Conservation (phyloP, 1,140 invertebrate genomes). For the Muscidifurax raptorellus region DNA sequence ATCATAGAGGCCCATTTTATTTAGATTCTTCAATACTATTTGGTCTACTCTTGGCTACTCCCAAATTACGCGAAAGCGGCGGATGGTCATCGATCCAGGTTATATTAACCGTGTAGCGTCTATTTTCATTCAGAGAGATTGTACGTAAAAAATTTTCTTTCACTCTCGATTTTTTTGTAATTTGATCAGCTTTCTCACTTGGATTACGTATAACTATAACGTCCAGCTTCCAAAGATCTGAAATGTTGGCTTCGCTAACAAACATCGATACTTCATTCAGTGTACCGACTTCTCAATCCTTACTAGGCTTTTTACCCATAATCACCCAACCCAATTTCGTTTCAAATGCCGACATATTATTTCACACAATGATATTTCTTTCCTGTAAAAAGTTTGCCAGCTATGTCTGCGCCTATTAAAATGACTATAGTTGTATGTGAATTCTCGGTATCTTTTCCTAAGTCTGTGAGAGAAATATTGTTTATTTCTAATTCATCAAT, state of each 20-base stretch:
- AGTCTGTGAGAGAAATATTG: conserved; percentile 54
- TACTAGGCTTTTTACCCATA: conserved; percentile 49
- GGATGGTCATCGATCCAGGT: conserved; percentile 62
- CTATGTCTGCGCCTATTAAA: conserved; percentile 62
- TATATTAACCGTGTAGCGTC: conserved; percentile 61
- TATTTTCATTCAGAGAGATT: conserved; percentile 53
- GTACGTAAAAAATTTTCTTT: conserved; percentile 61
- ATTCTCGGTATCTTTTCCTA: conserved; percentile 52
- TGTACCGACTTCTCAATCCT: neutral
- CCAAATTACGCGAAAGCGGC: conserved; percentile 54
- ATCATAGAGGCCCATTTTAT: conserved; percentile 53
- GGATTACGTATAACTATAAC: conserved; percentile 67
- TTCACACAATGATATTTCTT: conserved; percentile 52
- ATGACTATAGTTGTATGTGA: conserved; percentile 53
- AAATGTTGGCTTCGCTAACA: conserved; percentile 46
- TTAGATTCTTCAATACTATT: conserved; percentile 55
- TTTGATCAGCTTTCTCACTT: conserved; percentile 52
- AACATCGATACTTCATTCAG: conserved; percentile 51
- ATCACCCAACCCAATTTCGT: conserved; percentile 66
- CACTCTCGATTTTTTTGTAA: conserved; percentile 50
- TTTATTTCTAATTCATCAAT: conserved; percentile 47
- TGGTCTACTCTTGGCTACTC: conserved; percentile 54
- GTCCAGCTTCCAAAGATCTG: conserved; percentile 69
- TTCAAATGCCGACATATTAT: conserved; percentile 63
- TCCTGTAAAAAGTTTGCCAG: conserved; percentile 62